A percentile compares a stretch with the other conserved stretches of the same genome.
These are phyloP conservation scores for Sciurus carolinensis DNA, from an alignment of 2,797 vertebrate genomes.

Conservation along the genomic window DNA sequence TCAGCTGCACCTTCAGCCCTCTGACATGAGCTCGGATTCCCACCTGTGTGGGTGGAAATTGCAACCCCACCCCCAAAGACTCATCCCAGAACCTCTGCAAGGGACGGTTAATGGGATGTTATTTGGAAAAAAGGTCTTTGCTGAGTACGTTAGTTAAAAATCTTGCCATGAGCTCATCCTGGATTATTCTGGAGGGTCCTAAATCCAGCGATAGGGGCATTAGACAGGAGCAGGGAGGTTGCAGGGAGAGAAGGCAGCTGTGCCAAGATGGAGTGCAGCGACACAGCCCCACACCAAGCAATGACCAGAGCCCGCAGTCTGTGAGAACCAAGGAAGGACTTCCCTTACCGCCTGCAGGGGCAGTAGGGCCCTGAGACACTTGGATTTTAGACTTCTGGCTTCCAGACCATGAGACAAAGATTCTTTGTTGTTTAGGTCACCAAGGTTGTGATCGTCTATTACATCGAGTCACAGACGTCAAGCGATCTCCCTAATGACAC, in stretches of 20 bases:
- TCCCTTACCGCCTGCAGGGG: background rate
- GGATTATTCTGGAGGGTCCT: background rate
- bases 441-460: background rate
- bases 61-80: fast-evolving
- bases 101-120: background rate
- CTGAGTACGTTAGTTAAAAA: background rate
- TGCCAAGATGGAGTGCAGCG: background rate
- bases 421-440: background rate
- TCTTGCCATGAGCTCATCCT: background rate
- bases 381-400: background rate
- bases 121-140: background rate
- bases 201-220: background rate
- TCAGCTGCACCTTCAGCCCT: background rate
- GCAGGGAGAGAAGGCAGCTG: background rate
- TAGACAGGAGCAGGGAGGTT: background rate
- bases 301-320: background rate
- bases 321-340: background rate
- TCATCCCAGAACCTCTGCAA: background rate
- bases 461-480: background rate
- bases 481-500: background rate
- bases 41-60: background rate
- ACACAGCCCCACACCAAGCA: background rate
- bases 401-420: background rate
- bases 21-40: background rate
- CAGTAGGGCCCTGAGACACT: background rate